phyloP scores from a whole-genome alignment of 2,888 invertebrate genomes.

The Bembecia ichneumoniformis region DNA sequence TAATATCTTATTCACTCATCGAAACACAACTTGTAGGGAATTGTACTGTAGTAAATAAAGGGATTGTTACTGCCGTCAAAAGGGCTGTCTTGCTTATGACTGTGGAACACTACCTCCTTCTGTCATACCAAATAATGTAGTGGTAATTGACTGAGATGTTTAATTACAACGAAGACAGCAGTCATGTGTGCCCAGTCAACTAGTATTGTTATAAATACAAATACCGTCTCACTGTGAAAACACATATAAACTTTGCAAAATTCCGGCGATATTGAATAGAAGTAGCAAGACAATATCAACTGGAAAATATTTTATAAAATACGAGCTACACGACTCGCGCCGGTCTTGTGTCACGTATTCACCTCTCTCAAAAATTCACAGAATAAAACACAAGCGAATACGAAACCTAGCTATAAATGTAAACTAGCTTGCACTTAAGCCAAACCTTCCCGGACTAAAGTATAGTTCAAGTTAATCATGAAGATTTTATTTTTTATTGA shows the following conservation, averaged over 20 bases:
- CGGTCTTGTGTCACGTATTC: constrained; percentile 44
- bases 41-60: too few species aligned
- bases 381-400: constrained; percentile 55
- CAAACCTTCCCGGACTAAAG: constrained; percentile 32
- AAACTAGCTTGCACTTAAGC: constrained; percentile 17
- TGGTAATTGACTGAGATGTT: too few species aligned
- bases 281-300: constrained; percentile 42
- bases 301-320: constrained; percentile 54
- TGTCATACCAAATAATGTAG: too few species aligned
- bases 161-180: too few species aligned
- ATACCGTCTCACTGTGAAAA: not conserved
- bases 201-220: too few species aligned
- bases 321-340: constrained; percentile 24
- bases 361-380: constrained; percentile 44
- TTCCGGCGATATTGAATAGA: constrained; percentile 34
- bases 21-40: too few species aligned
- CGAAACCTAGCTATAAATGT: constrained; percentile 43
- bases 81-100: too few species aligned
- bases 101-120: too few species aligned
- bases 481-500: too few species aligned
- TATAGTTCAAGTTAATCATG: constrained; percentile 1
- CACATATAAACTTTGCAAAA: constrained; percentile 14
- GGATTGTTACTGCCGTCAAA: too few species aligned
- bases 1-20: too few species aligned
- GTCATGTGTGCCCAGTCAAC: too few species aligned